Conservation (phyloP, 2,888 invertebrate genomes). For the Perizoma affinitatum region DNA sequence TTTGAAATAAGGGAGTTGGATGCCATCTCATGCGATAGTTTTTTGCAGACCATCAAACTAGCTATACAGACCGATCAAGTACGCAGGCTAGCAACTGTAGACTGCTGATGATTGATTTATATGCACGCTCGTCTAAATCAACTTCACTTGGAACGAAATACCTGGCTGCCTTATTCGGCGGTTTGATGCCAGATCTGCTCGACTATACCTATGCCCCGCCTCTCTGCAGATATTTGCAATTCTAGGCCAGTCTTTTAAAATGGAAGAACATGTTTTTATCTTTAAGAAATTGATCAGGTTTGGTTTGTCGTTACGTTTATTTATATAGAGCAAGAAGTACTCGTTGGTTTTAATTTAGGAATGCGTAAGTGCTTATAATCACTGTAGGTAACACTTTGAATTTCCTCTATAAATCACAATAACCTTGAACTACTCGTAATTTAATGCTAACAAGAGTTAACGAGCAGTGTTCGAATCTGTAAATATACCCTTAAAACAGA, state of each 20-base stretch:
- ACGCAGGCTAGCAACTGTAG: not conserved
- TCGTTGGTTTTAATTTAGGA: not conserved
- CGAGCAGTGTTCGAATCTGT: slow-evolving; percentile 42
- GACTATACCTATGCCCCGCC: slow-evolving; percentile 13
- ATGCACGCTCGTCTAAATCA: slow-evolving; percentile 1
- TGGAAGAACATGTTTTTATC: slow-evolving; percentile 21
- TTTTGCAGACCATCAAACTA: not conserved
- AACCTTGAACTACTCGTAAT: slow-evolving; percentile 7
- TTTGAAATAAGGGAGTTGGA: not conserved
- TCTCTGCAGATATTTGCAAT: slow-evolving; percentile 26
- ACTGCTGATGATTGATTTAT: slow-evolving; percentile 3
- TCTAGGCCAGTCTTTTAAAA: slow-evolving; percentile 22
- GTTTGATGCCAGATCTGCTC: slow-evolving; percentile 25
- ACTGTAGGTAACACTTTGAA: not conserved
- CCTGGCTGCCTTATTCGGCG: slow-evolving; percentile 17
- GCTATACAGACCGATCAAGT: not conserved
- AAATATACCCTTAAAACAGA: slow-evolving; percentile 62
- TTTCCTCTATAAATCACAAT: not conserved
- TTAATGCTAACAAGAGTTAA: slow-evolving; percentile 11
- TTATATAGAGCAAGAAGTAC: slow-evolving; percentile 5
- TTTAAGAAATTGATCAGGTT: slow-evolving; percentile 15
- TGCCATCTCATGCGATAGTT: not conserved
- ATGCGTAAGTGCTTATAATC: not conserved
- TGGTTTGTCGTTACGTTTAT: slow-evolving; percentile 9
- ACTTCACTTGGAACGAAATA: slow-evolving; percentile 3